A percentile compares a stretch with the other conserved stretches of the same genome.
Conservation (phyloP, 2,797 vertebrate genomes). For the Anguilla megastoma region DNA sequence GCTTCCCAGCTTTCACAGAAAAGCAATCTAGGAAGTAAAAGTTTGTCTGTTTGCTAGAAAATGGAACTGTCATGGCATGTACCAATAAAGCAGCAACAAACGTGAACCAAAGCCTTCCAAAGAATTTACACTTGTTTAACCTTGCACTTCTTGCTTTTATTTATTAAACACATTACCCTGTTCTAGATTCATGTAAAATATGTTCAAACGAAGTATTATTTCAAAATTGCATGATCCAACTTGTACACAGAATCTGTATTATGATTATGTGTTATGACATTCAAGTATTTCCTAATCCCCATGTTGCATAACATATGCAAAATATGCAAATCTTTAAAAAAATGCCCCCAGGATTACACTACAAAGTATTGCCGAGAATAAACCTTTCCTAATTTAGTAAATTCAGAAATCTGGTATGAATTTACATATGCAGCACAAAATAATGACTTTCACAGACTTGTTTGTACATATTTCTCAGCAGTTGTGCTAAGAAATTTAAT, state of each 20-base stretch:
- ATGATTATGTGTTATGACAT: neutral
- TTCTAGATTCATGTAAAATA: neutral
- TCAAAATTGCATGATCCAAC: neutral
- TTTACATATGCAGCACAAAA: neutral
- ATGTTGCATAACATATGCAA: neutral
- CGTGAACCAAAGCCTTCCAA: neutral
- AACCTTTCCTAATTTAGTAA: neutral
- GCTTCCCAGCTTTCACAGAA: neutral
- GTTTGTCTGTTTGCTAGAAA: neutral
- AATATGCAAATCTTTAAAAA: neutral
- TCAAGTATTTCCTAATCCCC: neutral
- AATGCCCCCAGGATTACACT: neutral
- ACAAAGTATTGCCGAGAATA: neutral
- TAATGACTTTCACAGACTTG: neutral
- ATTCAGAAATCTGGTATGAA: neutral
- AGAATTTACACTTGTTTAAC: neutral
- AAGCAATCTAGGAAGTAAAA: neutral
- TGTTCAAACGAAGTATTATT: neutral
- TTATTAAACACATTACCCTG: neutral
- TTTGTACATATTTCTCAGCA: neutral
- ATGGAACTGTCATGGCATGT: neutral
- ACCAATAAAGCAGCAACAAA: slow-evolving; percentile 1
- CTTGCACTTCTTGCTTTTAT: neutral
- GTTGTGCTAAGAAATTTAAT: neutral
- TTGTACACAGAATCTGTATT: neutral